Conservation (phyloP, 2,113 vertebrate genomes). For the Megaptera novaeangliae region DNA sequence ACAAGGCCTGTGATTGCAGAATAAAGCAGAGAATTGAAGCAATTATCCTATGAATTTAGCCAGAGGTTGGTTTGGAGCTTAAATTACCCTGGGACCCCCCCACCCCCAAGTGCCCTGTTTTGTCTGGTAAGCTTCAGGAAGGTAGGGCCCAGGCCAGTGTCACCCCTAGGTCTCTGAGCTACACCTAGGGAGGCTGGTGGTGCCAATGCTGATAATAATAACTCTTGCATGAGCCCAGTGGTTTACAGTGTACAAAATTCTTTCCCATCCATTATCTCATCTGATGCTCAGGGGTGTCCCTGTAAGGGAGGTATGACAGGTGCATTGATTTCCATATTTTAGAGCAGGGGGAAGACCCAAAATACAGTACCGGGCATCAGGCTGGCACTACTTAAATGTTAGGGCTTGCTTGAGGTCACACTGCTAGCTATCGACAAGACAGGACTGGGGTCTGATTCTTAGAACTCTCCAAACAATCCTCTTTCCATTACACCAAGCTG, state of each 20-base stretch:
- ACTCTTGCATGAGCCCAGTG: background rate
- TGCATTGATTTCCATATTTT: slow-evolving; percentile 9
- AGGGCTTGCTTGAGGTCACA: background rate
- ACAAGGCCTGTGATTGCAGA: slow-evolving; percentile 58
- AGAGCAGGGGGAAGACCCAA: background rate
- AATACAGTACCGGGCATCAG: background rate
- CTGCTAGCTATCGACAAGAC: background rate
- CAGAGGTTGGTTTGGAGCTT: slow-evolving; percentile 41
- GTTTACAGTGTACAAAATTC: background rate
- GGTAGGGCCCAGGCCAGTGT: background rate
- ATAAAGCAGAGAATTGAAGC: slow-evolving; percentile 56
- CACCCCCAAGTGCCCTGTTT: background rate
- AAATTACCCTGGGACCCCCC: slow-evolving; percentile 37
- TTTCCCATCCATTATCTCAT: background rate
- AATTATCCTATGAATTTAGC: slow-evolving; percentile 59
- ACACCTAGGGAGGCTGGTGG: background rate
- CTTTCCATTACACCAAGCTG: background rate
- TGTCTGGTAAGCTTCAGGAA: background rate
- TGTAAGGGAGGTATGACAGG: background rate
- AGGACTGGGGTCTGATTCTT: slow-evolving; percentile 1
- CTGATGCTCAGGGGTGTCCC: background rate
- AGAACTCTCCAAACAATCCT: background rate
- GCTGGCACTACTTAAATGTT: background rate
- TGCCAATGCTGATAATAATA: background rate
- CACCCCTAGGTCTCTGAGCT: background rate